Conservation (phyloP, 2,797 vertebrate genomes). For the Salarias fasciatus region DNA sequence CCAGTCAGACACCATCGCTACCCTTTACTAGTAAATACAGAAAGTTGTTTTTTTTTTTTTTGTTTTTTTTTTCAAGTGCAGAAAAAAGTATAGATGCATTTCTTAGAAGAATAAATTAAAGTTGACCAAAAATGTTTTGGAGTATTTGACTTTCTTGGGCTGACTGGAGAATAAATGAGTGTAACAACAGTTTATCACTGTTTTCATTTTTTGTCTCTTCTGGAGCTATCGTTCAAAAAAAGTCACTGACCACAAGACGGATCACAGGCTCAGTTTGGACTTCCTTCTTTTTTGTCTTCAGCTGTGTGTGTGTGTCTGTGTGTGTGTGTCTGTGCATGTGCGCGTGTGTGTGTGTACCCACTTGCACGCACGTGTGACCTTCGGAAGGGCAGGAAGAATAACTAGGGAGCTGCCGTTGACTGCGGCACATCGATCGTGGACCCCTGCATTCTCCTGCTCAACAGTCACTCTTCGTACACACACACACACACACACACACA, state of each 20-base stretch:
- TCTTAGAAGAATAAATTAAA: too few species aligned
- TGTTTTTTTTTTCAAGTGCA: too few species aligned
- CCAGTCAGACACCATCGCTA: too few species aligned
- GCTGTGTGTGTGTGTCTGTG: constrained; percentile 5
- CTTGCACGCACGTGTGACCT: constrained; percentile 67
- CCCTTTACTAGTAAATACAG: too few species aligned
- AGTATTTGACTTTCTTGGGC: too few species aligned
- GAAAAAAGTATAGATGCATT: too few species aligned
- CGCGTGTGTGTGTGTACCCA: not conserved
- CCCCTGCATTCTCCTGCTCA: constrained; percentile 69
- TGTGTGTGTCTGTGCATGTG: not conserved
- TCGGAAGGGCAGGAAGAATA: constrained; percentile 77
- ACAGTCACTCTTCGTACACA: constrained; percentile 59
- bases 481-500: constrained; percentile 25
- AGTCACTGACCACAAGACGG: constrained; percentile 7
- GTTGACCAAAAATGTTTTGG: too few species aligned
- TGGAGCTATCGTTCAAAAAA: constrained; percentile 12
- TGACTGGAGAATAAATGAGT: not conserved
- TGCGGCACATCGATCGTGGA: constrained; percentile 77
- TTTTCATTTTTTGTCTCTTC: constrained; percentile 5
- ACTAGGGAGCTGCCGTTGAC: constrained; percentile 75
- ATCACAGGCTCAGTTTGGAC: constrained; percentile 21
- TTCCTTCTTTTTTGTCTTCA: constrained; percentile 18
- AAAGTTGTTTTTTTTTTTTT: too few species aligned
- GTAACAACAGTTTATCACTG: too few species aligned